A percentile compares a stretch with the other conserved stretches of the same genome.
These are phyloP conservation scores for Dinocampus coccinellae DNA, from an alignment of 2,888 invertebrate genomes.

Conservation along the genomic window DNA sequence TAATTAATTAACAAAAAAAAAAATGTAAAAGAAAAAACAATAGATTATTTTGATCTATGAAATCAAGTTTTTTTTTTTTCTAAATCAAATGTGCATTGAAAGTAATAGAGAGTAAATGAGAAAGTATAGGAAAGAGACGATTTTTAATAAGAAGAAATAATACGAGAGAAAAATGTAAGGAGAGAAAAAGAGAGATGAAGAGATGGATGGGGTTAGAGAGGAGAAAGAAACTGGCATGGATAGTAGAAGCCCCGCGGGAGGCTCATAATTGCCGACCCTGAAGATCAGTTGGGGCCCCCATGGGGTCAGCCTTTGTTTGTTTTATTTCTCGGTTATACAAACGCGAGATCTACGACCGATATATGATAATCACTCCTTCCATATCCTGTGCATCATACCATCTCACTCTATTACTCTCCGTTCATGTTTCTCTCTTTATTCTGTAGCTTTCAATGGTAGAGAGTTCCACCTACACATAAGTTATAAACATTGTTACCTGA, in stretches of 20 bases:
- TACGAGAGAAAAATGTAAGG: slow-evolving; percentile 28
- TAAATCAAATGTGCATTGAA: too few species aligned
- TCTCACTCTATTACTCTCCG: slow-evolving; percentile 30
- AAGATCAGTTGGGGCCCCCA: slow-evolving; percentile 66
- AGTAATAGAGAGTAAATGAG: too few species aligned
- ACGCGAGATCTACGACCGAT: slow-evolving; percentile 69
- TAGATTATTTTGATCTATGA: too few species aligned
- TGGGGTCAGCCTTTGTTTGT: slow-evolving; percentile 68
- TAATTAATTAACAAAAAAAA: too few species aligned
- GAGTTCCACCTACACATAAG: slow-evolving; percentile 18
- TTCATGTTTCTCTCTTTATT: slow-evolving; percentile 4
- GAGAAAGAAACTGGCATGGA: slow-evolving; percentile 44
- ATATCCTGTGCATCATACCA: slow-evolving; percentile 36
- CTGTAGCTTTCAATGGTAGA: not conserved
- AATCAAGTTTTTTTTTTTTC: too few species aligned
- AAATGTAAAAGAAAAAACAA: too few species aligned
- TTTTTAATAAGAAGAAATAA: slow-evolving; percentile 31
- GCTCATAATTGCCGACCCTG: slow-evolving; percentile 69
- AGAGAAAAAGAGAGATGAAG: slow-evolving; percentile 35
- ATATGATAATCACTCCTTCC: slow-evolving; percentile 65
- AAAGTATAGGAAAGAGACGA: too few species aligned
- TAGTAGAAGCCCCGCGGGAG: slow-evolving; percentile 64
- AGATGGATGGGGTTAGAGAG: slow-evolving; percentile 44
- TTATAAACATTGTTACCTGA: slow-evolving; percentile 10
- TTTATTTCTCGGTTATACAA: slow-evolving; percentile 70